Percentiles rank a stretch among this genome's conserved stretches.
phyloP scores from a whole-genome alignment of 2,888 invertebrate species.

The Patella pellucida region DNA sequence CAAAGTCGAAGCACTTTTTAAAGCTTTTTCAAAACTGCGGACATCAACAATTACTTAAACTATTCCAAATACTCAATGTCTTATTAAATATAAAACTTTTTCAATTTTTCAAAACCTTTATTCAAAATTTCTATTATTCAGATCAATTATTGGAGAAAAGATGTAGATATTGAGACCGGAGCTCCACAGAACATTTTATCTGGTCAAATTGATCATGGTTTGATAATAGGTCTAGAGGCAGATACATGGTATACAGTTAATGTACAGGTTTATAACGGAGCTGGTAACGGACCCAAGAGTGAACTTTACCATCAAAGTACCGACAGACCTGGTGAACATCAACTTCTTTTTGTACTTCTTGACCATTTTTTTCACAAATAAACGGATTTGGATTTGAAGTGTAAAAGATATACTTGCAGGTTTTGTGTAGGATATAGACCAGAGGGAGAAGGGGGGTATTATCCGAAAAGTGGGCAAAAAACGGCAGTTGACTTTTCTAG shows the following conservation, averaged over 20 bases:
- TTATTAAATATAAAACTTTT: background rate
- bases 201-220: slow-evolving; percentile 83
- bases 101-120: background rate
- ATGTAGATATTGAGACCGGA: slow-evolving; percentile 79
- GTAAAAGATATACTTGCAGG: too few relatives aligned
- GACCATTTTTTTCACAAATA: too few relatives aligned
- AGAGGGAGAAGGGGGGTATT: too few relatives aligned
- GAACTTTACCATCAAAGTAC: slow-evolving; percentile 81
- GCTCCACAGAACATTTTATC: slow-evolving; percentile 76
- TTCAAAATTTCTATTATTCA: slow-evolving; percentile 27
- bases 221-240: slow-evolving; percentile 92
- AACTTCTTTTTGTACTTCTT: too few relatives aligned
- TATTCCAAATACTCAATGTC: too few relatives aligned
- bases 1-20: too few relatives aligned
- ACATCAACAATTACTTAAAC: too few relatives aligned
- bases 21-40: too few relatives aligned
- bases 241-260: slow-evolving; percentile 92
- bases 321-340: slow-evolving; percentile 62
- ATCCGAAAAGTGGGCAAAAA: too few relatives aligned
- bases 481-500: too few relatives aligned
- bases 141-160: slow-evolving; percentile 51
- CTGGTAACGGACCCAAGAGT: slow-evolving; percentile 96
- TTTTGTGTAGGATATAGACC: too few relatives aligned
- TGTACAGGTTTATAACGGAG: slow-evolving; percentile 95
- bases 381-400: too few relatives aligned